Evolutionary conservation across 1,140 invertebrate genomes (phyloP).

Genomic region (Lucilia cuprina): DNA sequence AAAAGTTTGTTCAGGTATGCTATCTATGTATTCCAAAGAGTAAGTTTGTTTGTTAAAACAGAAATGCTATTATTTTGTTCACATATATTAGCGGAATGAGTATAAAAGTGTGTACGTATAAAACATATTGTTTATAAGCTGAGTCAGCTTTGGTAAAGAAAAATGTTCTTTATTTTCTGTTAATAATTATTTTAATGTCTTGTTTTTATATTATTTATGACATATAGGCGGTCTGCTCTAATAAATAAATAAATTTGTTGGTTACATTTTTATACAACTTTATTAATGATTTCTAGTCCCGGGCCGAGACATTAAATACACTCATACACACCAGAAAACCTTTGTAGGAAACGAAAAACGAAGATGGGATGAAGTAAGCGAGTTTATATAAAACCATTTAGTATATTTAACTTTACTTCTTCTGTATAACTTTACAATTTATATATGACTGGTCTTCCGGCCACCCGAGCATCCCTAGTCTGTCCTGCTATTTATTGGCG

Average conservation of each 20-base stretch:
- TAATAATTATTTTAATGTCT: conserved; percentile 33
- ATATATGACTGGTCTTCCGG: neutral
- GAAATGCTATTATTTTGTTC: too few species aligned
- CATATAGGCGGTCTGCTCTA: conserved; percentile 18
- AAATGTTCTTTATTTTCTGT: conserved; percentile 20
- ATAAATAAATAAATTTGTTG: conserved; percentile 10
- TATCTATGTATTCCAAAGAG: too few species aligned
- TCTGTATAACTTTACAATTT: conserved; percentile 34
- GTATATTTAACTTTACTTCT: conserved; percentile 30
- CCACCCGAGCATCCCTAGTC: neutral
- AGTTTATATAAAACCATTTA: conserved; percentile 33
- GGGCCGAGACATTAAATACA: neutral
- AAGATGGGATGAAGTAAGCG: neutral
- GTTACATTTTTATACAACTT: conserved; percentile 13
- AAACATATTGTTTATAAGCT: conserved; percentile 17
- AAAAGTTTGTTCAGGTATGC: too few species aligned
- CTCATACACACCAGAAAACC: neutral
- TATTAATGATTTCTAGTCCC: neutral
- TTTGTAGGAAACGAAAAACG: neutral
- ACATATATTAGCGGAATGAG: too few species aligned
- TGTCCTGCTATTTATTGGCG: neutral
- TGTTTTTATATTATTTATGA: conserved; percentile 26
- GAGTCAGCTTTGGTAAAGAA: conserved; percentile 21
- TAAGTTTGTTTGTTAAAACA: too few species aligned
- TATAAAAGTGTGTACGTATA: neutral